Percentiles rank a stretch among this genome's conserved stretches.
phyloP scores from a whole-genome alignment of 2,797 vertebrate species.

The Cirrhinus mrigala region DNA sequence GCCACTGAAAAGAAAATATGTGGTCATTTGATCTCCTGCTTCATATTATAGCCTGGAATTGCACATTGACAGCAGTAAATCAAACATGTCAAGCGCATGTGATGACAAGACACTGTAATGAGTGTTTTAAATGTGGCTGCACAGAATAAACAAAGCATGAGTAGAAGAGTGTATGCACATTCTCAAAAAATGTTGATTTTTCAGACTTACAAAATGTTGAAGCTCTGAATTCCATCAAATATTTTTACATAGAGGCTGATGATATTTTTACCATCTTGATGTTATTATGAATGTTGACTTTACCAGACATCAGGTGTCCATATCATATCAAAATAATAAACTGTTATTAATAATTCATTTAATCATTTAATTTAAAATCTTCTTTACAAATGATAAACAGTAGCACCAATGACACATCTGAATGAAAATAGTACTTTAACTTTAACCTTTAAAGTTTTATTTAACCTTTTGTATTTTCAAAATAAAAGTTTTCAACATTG shows the following conservation, averaged over 20 bases:
- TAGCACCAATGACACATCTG: neutral
- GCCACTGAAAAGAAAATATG: constrained; percentile 24
- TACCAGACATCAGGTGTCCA: neutral
- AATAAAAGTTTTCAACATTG: neutral
- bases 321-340: neutral
- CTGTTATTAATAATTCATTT: too few species aligned
- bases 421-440: neutral
- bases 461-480: neutral
- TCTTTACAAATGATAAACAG: neutral
- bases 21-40: neutral
- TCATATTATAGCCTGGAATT: neutral
- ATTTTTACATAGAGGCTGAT: neutral
- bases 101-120: constrained; percentile 4
- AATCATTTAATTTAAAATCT: neutral
- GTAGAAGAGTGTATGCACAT: neutral
- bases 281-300: neutral
- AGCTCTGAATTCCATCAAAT: neutral
- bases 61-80: constrained; percentile 9
- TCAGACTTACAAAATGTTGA: neutral
- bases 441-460: neutral
- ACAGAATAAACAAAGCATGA: constrained; percentile 11
- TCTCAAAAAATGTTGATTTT: neutral
- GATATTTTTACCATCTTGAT: neutral
- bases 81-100: neutral
- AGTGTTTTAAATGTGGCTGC: constrained; percentile 17